Conservation (phyloP, 2,888 invertebrate genomes). For the Loripinus fragilis region DNA sequence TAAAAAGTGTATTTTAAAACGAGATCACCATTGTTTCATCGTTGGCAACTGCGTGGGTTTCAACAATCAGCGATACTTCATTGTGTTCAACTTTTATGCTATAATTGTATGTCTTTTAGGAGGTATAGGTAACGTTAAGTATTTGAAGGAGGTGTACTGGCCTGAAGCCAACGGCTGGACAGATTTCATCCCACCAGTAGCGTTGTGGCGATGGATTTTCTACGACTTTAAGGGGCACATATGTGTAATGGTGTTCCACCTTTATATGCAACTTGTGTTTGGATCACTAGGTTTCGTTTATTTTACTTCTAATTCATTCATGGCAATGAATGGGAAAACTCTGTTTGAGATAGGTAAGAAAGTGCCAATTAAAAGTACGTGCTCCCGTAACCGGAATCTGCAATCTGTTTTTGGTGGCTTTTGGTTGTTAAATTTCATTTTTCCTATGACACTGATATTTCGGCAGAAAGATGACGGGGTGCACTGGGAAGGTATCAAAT, state of each 20-base stretch:
- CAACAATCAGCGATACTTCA: constrained; percentile 74
- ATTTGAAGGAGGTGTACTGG: constrained; percentile 48
- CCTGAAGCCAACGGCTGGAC: constrained; percentile 28
- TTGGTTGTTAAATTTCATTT: constrained; percentile 73
- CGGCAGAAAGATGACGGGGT: constrained; percentile 68
- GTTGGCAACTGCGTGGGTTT: constrained; percentile 72
- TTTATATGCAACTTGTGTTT: constrained; percentile 57
- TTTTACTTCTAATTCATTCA: constrained; percentile 51
- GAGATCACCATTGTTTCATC: constrained; percentile 79
- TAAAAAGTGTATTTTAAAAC: constrained; percentile 72
- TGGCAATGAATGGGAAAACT: constrained; percentile 64
- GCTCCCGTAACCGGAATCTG: constrained; percentile 59
- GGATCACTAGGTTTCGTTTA: constrained; percentile 55
- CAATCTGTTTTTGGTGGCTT: constrained; percentile 74
- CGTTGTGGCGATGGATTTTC: constrained; percentile 45
- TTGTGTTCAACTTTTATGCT: constrained; percentile 64
- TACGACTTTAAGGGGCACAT: constrained; percentile 43
- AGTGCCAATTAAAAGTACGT: constrained; percentile 57
- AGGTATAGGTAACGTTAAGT: constrained; percentile 50
- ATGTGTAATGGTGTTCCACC: constrained; percentile 58
- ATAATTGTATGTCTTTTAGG: constrained; percentile 55
- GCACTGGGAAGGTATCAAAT: constrained; percentile 66
- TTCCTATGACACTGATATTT: constrained; percentile 71
- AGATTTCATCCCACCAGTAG: constrained; percentile 56
- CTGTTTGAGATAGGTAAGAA: constrained; percentile 66